These are phyloP conservation scores for Cerastoderma edule DNA, from an alignment of 2,888 invertebrate genomes.

Conservation along the genomic window DNA sequence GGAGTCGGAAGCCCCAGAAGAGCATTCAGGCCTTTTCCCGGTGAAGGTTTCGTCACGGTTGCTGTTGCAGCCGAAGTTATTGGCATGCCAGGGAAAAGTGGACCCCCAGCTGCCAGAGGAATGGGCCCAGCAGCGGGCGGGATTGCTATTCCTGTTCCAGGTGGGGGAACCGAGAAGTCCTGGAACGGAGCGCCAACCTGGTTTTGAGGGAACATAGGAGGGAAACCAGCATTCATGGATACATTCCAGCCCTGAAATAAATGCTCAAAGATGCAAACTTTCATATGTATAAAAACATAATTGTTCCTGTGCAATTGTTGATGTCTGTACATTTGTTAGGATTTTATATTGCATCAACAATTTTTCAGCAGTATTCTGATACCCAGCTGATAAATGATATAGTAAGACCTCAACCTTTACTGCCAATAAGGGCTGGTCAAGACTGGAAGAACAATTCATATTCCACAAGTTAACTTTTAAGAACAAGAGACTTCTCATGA, in stretches of 20 bases:
- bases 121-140: conserved; percentile 41
- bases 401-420: too few relatives aligned
- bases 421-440: too few relatives aligned
- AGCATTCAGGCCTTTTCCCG: conserved; percentile 54
- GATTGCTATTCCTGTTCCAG: conserved; percentile 44
- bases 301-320: too few relatives aligned
- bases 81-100: neutral
- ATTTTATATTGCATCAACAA: too few relatives aligned
- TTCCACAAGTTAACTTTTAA: too few relatives aligned
- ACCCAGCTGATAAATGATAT: too few relatives aligned
- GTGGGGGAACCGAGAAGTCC: conserved; percentile 54
- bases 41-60: conserved; percentile 31
- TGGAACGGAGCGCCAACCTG: conserved; percentile 49
- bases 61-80: conserved; percentile 1
- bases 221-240: conserved; percentile 55
- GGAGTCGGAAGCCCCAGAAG: conserved; percentile 55
- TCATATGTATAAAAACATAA: too few relatives aligned
- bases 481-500: too few relatives aligned
- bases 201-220: conserved; percentile 48
- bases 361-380: too few relatives aligned
- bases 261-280: neutral
- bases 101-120: neutral
- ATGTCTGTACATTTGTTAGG: too few relatives aligned
- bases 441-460: too few relatives aligned
- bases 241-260: conserved; percentile 57